Evolutionary conservation across 2,113 vertebrate species (phyloP), one percentile per base, ranked within the genome.

Genomic region (Ceratotherium simum): DNA sequence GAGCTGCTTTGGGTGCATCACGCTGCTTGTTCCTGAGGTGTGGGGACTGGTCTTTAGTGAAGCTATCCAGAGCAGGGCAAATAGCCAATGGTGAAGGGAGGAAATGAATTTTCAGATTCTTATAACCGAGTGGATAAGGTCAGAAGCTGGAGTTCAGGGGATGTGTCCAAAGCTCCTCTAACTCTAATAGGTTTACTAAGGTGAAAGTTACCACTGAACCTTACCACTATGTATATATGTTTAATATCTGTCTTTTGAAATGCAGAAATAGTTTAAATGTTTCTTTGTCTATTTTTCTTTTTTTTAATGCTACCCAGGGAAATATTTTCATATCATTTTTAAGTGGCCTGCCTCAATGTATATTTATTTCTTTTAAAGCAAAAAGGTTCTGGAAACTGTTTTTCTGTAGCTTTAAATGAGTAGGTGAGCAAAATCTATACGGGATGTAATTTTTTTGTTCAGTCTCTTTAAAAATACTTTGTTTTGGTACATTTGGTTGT

Each of bases 401-500:
- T 98, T 99, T 98, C 99, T 99, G 99, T 99, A 99, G 99, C 99
- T 99, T 99, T 99, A 99, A 99, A 99, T 99, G 98, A 99, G 98
- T 99, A 99, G 99, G 98, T 99, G 98, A 99, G 99, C 98, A 98
- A 99, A 99, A 99, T 99, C 98, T 99, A 99, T 99, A 99, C 99
- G 99, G 98, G 99, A 99, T 99, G 99, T 99, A 99, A 98, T 98
- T 99, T 98, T 97, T 98, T 98, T 98, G 98, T 99, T 99, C 98
- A 98, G 98, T 99, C 98, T 99, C 98, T 99, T 99, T 99, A 99
- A 99, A 98, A 98, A 98, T 97, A 99, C 98, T 99, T 99, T 99
- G 99, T 99, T 99, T 99, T 99, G 99, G 98, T 99, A 99, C 98
- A 99, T 99, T 99, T 99, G 99, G 99, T 99, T 99, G 99, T 99